Base-by-base conservation (phyloP, 2,888 invertebrate genomes). In the Chaitophorus viminalis region DNA sequence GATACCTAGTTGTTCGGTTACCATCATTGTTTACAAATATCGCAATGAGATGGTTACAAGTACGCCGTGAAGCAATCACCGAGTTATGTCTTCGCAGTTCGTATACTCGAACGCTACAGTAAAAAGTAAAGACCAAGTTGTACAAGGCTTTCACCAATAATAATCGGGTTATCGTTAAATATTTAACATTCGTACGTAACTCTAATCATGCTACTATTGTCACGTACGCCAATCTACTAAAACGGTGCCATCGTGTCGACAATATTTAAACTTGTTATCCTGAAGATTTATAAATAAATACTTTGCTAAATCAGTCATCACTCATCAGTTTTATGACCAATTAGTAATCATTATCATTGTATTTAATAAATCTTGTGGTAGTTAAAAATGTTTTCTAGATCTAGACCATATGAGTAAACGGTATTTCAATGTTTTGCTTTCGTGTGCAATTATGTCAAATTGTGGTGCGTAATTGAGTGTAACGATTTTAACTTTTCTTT, bases 81-180 rank as follows among this genome's bases (percentile, higher is more conserved):
- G 33, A 74, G 65, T 65, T 39, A 60, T 75, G 83, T 75, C 74
- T 60, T 46, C 74, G 14, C 46, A 76, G n/a, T 76, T 65, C 39
- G 65, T 33, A 21, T 21, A 54, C 46, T 9, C 21, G 25, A 33
- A 72, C 29, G 82, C 9, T 46, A 52, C 14, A 21, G 60, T 60
- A 65, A 84, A 65, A 25, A 21, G 60, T 60, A 65, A 84, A 65
- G 31, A 46, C 77, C 76, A 25, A 77, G 46, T 85, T 70, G 77
- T 75, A 31, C 33, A 68, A 21, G 70, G 85, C 78, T 86, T 86
- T 86, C 85, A 78, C 85, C 36, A 29, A 78, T 85, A 78, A 84
- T 78, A 86, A 86, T 78, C 85, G 70, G 85, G 85, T 86, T 86
- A 86, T 84, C 84, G 31, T 84, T 76, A 65, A 84, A 84, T 84